phyloP scores from a whole-genome alignment of 2,888 invertebrate genomes.

The Drosophila melanosoma region DNA sequence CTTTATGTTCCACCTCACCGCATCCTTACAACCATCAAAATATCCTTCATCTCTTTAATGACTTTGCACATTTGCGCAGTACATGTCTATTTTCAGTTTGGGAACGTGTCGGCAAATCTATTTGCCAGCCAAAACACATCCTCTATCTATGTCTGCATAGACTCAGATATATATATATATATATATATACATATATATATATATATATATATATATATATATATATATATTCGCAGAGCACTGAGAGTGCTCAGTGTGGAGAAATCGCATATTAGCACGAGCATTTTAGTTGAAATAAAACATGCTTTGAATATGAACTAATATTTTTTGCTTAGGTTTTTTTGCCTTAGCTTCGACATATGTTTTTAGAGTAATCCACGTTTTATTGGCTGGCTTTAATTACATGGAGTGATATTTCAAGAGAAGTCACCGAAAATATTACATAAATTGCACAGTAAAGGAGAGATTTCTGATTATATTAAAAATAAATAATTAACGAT shows the following conservation, averaged over 20 bases:
- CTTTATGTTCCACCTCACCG: neutral
- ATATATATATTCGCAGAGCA: slow-evolving; percentile 6
- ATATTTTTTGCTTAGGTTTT: neutral
- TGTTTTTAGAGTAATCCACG: no score
- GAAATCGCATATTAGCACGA: neutral
- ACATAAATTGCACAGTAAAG: no score
- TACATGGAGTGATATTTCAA: no score
- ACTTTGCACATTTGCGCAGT: slow-evolving; percentile 58
- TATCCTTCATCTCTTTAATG: slow-evolving; percentile 47
- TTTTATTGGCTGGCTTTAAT: no score
- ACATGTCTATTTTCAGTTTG: slow-evolving; percentile 55
- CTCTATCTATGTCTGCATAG: slow-evolving; percentile 1
- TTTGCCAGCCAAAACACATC: slow-evolving; percentile 30
- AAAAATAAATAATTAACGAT: no score
- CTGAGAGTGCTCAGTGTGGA: neutral
- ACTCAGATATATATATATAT: neutral
- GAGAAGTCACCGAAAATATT: no score
- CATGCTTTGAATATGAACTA: neutral
- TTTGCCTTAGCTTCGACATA: neutral
- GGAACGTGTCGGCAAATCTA: slow-evolving; percentile 55
- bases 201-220: neutral
- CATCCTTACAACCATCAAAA: slow-evolving; percentile 20
- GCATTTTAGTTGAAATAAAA: neutral
- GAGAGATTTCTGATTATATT: no score
- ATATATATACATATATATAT: neutral